Conservation (phyloP, 2,888 invertebrate species). For the Chrysolina haemoptera region DNA sequence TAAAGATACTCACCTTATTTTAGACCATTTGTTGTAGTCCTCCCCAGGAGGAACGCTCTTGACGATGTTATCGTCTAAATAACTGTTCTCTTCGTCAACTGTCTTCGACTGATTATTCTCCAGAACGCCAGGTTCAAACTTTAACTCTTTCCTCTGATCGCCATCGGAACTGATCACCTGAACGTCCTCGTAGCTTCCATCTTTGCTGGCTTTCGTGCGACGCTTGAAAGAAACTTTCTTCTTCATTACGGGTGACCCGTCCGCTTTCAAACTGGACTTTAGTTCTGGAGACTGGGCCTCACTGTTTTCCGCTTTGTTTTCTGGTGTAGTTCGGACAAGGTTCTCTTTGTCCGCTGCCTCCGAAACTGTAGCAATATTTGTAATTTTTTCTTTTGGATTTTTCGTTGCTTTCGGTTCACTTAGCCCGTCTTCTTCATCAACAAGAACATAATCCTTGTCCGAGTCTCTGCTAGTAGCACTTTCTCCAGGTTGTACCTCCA, state of each 20-base stretch:
- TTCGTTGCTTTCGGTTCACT: constrained; percentile 56
- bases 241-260: constrained; percentile 60
- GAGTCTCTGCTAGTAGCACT: neutral
- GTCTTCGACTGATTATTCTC: constrained; percentile 59
- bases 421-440: constrained; percentile 68
- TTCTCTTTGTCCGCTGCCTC: constrained; percentile 3
- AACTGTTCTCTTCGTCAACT: constrained; percentile 62
- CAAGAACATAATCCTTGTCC: constrained; percentile 53
- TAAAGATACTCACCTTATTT: constrained; percentile 64
- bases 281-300: constrained; percentile 36
- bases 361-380: too few relatives aligned
- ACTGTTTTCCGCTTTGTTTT: constrained; percentile 29
- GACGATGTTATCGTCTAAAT: constrained; percentile 62
- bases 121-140: neutral
- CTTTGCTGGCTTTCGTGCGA: constrained; percentile 59
- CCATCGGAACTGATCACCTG: constrained; percentile 40
- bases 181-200: constrained; percentile 58
- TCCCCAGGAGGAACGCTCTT: constrained; percentile 64
- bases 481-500: neutral
- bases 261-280: constrained; percentile 58
- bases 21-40: constrained; percentile 68
- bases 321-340: neutral
- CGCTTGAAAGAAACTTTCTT: constrained; percentile 68
- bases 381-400: neutral
- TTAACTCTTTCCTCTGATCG: constrained; percentile 42